These are phyloP conservation scores for Hippolais icterina DNA, from an alignment of 2,113 vertebrate species.

Conservation along the genomic window DNA sequence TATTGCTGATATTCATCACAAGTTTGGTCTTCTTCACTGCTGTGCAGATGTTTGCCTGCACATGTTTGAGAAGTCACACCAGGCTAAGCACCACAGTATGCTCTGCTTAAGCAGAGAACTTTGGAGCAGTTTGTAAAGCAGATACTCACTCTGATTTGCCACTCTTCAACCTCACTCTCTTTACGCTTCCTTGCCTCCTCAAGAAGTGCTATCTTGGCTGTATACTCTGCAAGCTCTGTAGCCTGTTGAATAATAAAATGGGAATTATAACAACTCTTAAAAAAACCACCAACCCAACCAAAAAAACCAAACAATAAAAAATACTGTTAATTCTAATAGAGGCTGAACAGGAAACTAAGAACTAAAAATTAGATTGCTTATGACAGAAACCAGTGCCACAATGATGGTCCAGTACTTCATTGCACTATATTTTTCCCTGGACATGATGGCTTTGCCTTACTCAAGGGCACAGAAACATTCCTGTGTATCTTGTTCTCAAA, in stretches of 20 bases:
- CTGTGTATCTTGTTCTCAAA: not conserved
- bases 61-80: not conserved
- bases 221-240: constrained; percentile 88
- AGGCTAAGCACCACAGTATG: not conserved
- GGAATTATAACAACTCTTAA: not conserved
- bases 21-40: not conserved
- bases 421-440: not conserved
- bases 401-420: not conserved
- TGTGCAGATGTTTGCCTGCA: not conserved
- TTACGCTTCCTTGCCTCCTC: constrained; percentile 88
- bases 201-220: constrained; percentile 85
- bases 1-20: not conserved
- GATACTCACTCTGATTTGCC: constrained; percentile 87
- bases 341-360: not conserved
- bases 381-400: not conserved
- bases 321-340: not conserved
- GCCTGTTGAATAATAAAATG: constrained; percentile 69
- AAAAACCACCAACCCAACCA: not conserved
- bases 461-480: not conserved
- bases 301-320: not conserved
- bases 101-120: not conserved
- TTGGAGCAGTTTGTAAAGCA: not conserved
- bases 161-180: constrained; percentile 87
- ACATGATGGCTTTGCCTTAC: not conserved
- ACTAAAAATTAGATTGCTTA: not conserved